Base-by-base conservation (phyloP, 2,888 invertebrate genomes). In the Acleris laterana region DNA sequence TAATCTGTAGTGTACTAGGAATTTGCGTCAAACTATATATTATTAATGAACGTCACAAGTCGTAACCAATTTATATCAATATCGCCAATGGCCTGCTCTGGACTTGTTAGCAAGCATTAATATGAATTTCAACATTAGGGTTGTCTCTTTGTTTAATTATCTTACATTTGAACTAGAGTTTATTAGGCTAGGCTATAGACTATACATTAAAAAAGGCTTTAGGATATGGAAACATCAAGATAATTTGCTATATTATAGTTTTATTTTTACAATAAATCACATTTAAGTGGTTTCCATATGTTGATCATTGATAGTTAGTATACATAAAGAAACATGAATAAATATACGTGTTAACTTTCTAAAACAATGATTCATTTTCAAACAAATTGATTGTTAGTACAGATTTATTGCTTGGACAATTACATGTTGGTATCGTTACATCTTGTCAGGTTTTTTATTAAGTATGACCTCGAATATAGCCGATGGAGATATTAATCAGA, bases 31-130 rank as follows among this genome's bases (percentile, higher is more conserved):
- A 72, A 71, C 77, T 79, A 83, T 86, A 25, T 25, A 25, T 32
- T 32, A 86, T 85, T 89, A 88, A 89, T 89, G 87, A 87, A 83
- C 83, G 88, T 87, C 85, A 85, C 87, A 83, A 88, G 83, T 82
- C 84, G 80, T 88, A 87, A 91, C 90, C 90, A 92, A 93, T 93
- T 93, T 90, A 92, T 92, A 92, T 93, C 90, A 93, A 92, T 92
- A 93, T 88, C 84, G 87, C 85, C 89, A 89, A 89, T 90, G 85
- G 86, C 72, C 81, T 76, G 80, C 79, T 84, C 79, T 81, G 83
- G 81, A 80, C 85, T 89, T 91, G 90, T 90, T 90, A 86, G 87
- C 80, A 76, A 76, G 82, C 82, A 87, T 89, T 88, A 88, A 89
- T 90, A 85, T 88, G 87, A 89, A 89, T 85, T 89, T 87, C 80